Base-by-base conservation (phyloP, 2,797 vertebrate species). In the Glossophaga mutica region DNA sequence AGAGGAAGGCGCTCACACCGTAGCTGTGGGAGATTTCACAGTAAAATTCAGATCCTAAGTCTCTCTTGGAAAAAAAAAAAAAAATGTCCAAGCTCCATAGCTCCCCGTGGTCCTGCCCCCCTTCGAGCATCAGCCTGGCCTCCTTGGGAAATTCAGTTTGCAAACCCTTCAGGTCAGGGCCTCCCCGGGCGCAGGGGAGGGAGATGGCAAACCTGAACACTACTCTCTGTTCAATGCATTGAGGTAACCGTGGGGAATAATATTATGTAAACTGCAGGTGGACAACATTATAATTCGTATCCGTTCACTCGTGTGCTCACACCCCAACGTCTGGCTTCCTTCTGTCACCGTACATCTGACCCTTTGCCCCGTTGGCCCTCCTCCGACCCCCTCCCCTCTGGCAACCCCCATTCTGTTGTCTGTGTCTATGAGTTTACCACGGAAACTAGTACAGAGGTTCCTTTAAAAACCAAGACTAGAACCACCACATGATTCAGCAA, bases 121-220 rank as follows among this genome's bases (percentile, higher is more conserved):
- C n/a, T 7, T 42, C 14, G 18, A 0, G 46, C 2, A 8, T 37
- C 79, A 1, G 55, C 6, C 67, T 16, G 34, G 71, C 32, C 7
- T 42, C 57, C 9, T 21, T 1, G 12, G 19, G 59, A 4, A 22
- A 14, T 18, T 62, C 67, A 9, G 21, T n/a, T 21, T 18, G n/a
- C 83, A 57, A 24, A 6, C 21, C 14, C 32, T 19, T 7, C 22
- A n/a, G 50, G 6, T 5, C n/a, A 3, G 32, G 59, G 9, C 6
- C 44, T 88, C 22, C 39, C 4, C 6, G 1, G 29, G n/a, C 44
- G 26, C 8, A 1, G 12, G 55, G 32, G 11, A 18, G 59, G n/a
- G 42, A 4, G 6, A 11, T 0, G 3, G 24, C n/a, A 39, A n/a
- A 12, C 62, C 15, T 5, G 22, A 32, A 68, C 21, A n/a, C 0